Percentiles rank a stretch among this genome's conserved stretches.
Evolutionary conservation across 2,113 vertebrate species (phyloP).

Genomic region (Budorcas taxicolor): DNA sequence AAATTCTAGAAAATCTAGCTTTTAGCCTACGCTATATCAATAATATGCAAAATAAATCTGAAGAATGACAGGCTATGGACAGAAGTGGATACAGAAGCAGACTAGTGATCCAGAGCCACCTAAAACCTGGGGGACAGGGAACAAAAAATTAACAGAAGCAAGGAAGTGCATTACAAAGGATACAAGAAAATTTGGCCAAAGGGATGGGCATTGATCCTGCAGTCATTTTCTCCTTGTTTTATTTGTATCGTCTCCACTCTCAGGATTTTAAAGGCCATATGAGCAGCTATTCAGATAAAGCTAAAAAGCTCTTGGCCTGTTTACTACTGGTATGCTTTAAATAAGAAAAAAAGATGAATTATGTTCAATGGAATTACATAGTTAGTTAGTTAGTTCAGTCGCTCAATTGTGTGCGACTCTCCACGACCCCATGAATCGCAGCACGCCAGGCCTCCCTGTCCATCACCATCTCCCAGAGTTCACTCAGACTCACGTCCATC

Average conservation of each 20-base stretch:
- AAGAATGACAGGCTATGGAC: neutral
- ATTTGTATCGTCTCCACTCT: rapidly evolving
- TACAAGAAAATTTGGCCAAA: neutral
- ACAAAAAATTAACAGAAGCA: neutral
- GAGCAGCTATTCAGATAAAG: neutral
- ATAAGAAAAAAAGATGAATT: neutral
- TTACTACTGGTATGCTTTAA: neutral
- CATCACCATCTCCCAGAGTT: too few species aligned
- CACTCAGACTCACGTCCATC: too few species aligned
- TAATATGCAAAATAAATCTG: neutral
- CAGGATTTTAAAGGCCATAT: neutral
- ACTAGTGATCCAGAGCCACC: neutral
- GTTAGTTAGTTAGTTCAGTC: too few species aligned
- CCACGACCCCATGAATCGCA: too few species aligned
- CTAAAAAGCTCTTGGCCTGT: neutral
- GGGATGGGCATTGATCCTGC: too few species aligned
- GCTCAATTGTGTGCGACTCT: too few species aligned
- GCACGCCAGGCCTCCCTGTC: too few species aligned
- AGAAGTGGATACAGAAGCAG: neutral
- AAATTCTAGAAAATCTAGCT: neutral
- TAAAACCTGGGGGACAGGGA: neutral
- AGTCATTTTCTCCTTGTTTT: neutral
- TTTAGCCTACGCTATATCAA: neutral
- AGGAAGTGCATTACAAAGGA: neutral
- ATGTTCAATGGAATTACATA: neutral